Base-by-base conservation (phyloP, 2,113 vertebrate genomes). In the Raja brachyura region DNA sequence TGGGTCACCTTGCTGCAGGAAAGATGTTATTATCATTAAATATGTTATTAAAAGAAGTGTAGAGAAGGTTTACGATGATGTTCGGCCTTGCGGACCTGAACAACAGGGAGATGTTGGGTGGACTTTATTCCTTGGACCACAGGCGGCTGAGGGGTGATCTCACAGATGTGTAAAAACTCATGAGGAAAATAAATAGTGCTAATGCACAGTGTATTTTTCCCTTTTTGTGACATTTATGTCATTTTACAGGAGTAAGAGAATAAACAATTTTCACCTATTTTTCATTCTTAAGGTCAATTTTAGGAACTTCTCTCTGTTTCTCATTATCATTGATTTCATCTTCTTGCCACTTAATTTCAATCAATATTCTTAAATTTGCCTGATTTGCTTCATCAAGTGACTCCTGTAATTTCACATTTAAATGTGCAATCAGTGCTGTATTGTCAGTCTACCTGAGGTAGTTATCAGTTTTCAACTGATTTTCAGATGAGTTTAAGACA, bases 261-360 rank as follows among this genome's bases (percentile, higher is more conserved):
- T 31, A 63, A 88, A 86, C 83, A 86, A 25, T 16, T 14, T 88
- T 61, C 0, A 31, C 31, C 83, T 88, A 31, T 18, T 63, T 25
- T 54, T 83, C 5, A n/a, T 16, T 31, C n/a, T 88, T 31, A 61
- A 88, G 56, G 59, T 88, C 83, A 31, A 33, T 66, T n/a, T 63
- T n/a, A 18, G 59, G 59, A 63, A 14, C 83, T 31, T n/a, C 56
- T 63, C 83, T 66, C 56, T 88, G 22, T 66, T 66, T 33, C 28
- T 88, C 59, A 88, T 88, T 88, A 88, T 31, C 83, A 88, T 88
- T 88, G 83, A 88, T 31, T 88, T 88, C 61, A 88, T 63, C 59
- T 66, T 61, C 8, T 14, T 88, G 83, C 28, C 83, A 63, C 59
- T 61, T 88, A 66, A 88, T 66, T 88, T 88, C 83, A 88, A 88